phyloP scores from a whole-genome alignment of 2,888 invertebrate species.

The Drosophila histrio region DNA sequence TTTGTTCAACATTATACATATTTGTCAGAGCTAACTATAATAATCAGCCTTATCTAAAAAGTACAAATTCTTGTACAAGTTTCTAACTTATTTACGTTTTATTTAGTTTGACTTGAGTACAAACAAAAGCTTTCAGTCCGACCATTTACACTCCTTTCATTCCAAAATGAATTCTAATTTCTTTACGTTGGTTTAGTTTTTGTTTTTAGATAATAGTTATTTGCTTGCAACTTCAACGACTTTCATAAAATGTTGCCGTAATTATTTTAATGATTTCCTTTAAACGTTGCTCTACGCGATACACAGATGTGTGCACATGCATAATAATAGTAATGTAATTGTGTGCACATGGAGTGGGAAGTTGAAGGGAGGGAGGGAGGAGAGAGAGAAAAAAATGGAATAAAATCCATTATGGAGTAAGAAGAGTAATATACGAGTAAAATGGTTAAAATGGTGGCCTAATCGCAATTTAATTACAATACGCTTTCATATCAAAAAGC shows the following conservation, averaged over 20 bases:
- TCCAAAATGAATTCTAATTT: conserved; percentile 29
- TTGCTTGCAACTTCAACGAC: conserved; percentile 65
- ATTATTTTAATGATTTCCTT: conserved; percentile 84
- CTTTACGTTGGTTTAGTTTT: conserved; percentile 14
- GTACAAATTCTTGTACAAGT: too few relatives aligned
- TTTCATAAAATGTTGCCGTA: conserved; percentile 75
- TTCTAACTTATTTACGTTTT: not conserved
- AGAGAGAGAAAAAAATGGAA: conserved; percentile 62
- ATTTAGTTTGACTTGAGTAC: not conserved
- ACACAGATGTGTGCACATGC: conserved; percentile 14
- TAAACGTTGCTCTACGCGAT: conserved; percentile 61
- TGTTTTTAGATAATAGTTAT: conserved; percentile 59
- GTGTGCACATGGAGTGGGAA: conserved; percentile 35
- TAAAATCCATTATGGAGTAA: conserved; percentile 76
- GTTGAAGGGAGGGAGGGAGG: not conserved
- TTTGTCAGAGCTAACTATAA: too few relatives aligned
- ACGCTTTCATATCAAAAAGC: conserved; percentile 80
- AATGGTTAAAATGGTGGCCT: conserved; percentile 84
- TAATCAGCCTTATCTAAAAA: too few relatives aligned
- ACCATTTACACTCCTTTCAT: conserved; percentile 26
- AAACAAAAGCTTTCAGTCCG: conserved; percentile 1
- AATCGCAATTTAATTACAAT: conserved; percentile 84
- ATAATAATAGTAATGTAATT: conserved; percentile 68
- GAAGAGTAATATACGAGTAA: conserved; percentile 70
- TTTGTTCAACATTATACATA: too few relatives aligned